These are phyloP conservation scores for Nesometra sesokonis DNA, from an alignment of 35 echinoderm and acorn worm genomes.

Conservation along the genomic window DNA sequence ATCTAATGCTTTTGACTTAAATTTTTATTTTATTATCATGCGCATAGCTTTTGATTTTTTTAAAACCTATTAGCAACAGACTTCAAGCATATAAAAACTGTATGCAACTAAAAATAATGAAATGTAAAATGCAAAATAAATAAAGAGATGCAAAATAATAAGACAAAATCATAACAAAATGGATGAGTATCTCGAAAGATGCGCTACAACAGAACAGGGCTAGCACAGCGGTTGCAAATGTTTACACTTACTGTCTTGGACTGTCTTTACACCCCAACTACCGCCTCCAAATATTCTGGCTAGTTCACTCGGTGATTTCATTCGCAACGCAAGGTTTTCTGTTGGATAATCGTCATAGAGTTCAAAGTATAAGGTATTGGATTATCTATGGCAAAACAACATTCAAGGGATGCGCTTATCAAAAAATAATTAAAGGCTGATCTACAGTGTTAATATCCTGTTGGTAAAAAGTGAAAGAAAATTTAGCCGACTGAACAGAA, in stretches of 20 bases:
- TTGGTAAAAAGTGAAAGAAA: too few relatives aligned
- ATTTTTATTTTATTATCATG: too few relatives aligned
- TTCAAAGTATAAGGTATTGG: neutral
- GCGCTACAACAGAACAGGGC: neutral
- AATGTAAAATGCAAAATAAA: neutral
- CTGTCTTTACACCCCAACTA: neutral
- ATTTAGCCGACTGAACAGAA: too few relatives aligned
- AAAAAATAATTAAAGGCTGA: neutral
- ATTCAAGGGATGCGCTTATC: neutral
- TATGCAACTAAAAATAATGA: neutral
- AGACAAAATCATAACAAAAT: neutral
- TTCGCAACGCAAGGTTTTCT: neutral
- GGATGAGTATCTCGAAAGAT: neutral
- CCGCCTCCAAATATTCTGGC: neutral
- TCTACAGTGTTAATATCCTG: too few relatives aligned
- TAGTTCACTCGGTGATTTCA: neutral
- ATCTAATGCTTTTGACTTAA: too few relatives aligned
- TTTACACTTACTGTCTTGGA: neutral
- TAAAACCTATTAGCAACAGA: neutral
- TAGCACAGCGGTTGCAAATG: neutral
- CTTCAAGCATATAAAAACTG: neutral
- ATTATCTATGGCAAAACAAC: neutral
- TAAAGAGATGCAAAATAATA: neutral
- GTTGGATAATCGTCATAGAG: neutral
- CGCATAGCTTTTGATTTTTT: too few relatives aligned